These are phyloP conservation scores for Falco punctatus DNA, from an alignment of 2,113 vertebrate species.

Conservation along the genomic window DNA sequence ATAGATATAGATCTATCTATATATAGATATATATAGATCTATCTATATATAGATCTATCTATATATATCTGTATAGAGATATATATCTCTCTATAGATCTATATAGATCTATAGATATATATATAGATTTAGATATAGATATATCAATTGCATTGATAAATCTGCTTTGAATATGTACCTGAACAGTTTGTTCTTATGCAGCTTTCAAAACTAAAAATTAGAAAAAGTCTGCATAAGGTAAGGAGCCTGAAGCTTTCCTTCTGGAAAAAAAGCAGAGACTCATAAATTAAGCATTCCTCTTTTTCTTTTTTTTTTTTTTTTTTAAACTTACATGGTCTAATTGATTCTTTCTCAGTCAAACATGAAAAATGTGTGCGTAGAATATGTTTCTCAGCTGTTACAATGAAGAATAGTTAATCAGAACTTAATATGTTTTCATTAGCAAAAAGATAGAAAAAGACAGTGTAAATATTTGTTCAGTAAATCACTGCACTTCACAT, in stretches of 20 bases:
- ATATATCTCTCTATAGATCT: no score
- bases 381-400: background rate
- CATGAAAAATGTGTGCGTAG: background rate
- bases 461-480: conserved; percentile 56
- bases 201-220: background rate
- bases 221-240: background rate
- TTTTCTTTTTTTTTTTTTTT: background rate
- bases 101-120: no score
- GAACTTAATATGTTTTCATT: conserved; percentile 6
- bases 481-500: conserved; percentile 45
- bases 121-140: background rate
- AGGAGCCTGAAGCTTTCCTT: background rate
- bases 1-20: no score
- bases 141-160: background rate
- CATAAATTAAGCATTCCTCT: background rate
- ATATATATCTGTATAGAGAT: no score
- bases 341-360: background rate
- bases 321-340: background rate
- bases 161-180: background rate
- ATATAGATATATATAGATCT: no score
- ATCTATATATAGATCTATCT: no score
- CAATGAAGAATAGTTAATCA: conserved; percentile 47
- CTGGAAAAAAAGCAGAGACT: background rate
- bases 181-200: background rate
- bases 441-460: conserved; percentile 16